Evolutionary conservation across 2,113 vertebrate genomes (phyloP).

Genomic region (Hippocampus guttulatus): DNA sequence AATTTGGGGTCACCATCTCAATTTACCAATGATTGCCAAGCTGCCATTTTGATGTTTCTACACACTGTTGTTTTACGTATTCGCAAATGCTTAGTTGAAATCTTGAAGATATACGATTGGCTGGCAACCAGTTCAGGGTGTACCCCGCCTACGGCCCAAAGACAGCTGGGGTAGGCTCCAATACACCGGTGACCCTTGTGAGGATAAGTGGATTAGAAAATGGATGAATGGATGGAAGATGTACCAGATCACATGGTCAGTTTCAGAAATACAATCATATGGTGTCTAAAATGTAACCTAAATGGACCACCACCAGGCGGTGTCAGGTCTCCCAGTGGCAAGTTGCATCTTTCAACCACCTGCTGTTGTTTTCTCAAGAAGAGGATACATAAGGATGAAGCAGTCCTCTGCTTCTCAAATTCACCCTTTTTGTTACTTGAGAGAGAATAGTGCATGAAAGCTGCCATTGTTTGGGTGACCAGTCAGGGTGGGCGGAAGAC

Average conservation of each 20-base stretch:
- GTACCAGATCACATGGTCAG: background rate
- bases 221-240: background rate
- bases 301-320: background rate
- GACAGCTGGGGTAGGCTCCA: too few relatives aligned
- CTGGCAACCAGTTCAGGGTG: too few relatives aligned
- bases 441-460: constrained; percentile 56
- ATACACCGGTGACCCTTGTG: too few relatives aligned
- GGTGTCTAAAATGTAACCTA: background rate
- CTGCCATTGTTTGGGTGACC: constrained; percentile 51
- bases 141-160: too few relatives aligned
- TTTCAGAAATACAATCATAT: constrained; percentile 2
- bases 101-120: background rate
- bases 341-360: constrained; percentile 14
- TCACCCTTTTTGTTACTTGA: constrained; percentile 55
- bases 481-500: constrained; percentile 37
- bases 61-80: background rate
- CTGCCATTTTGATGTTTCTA: background rate
- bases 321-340: constrained; percentile 22
- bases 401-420: constrained; percentile 40
- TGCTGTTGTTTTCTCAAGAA: background rate
- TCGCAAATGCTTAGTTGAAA: background rate
- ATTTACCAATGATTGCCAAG: background rate
- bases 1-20: background rate
- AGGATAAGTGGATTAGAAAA: too few relatives aligned
- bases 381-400: constrained; percentile 22